phyloP scores from a whole-genome alignment of 35 echinoderm and acorn worm genomes.

The Lytechinus variegatus region DNA sequence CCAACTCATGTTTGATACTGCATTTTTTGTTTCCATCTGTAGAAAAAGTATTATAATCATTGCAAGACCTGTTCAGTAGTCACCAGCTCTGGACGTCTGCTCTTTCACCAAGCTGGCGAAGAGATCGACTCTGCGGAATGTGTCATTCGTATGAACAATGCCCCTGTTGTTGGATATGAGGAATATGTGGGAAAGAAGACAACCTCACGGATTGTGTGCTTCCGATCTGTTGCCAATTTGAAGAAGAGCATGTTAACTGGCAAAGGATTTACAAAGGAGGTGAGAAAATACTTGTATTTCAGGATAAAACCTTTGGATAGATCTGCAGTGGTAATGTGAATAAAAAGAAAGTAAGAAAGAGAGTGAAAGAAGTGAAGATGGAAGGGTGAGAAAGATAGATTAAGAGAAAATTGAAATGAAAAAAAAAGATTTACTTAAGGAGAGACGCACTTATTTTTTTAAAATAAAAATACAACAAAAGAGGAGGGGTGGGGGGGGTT shows the following conservation, averaged over 20 bases:
- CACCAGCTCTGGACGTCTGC: conserved; percentile 84
- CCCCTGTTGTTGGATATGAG: conserved; percentile 67
- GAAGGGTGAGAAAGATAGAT: too few relatives aligned
- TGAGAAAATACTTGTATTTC: neutral
- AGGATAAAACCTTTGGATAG: too few relatives aligned
- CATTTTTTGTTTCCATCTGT: neutral
- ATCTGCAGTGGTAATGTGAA: too few relatives aligned
- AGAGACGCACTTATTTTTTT: too few relatives aligned
- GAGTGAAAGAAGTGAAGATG: too few relatives aligned
- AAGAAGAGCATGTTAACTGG: conserved; percentile 54
- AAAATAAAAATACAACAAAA: too few relatives aligned
- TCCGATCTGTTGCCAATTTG: conserved; percentile 63
- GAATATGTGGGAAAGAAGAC: conserved; percentile 85
- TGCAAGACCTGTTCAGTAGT: conserved; percentile 84
- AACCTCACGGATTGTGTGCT: conserved; percentile 73
- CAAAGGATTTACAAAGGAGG: conserved; percentile 28
- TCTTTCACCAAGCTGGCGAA: conserved; percentile 64
- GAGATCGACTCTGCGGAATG: conserved; percentile 84
- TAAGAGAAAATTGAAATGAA: too few relatives aligned
- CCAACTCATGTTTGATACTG: neutral
- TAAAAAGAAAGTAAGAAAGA: too few relatives aligned
- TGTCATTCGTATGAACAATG: conserved; percentile 95
- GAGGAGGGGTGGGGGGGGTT: too few relatives aligned
- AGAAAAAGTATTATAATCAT: conserved; percentile 20
- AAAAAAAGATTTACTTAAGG: too few relatives aligned